These are phyloP conservation scores for Brachionus plicatilis DNA, from an alignment of 1,140 invertebrate species.

Conservation along the genomic window DNA sequence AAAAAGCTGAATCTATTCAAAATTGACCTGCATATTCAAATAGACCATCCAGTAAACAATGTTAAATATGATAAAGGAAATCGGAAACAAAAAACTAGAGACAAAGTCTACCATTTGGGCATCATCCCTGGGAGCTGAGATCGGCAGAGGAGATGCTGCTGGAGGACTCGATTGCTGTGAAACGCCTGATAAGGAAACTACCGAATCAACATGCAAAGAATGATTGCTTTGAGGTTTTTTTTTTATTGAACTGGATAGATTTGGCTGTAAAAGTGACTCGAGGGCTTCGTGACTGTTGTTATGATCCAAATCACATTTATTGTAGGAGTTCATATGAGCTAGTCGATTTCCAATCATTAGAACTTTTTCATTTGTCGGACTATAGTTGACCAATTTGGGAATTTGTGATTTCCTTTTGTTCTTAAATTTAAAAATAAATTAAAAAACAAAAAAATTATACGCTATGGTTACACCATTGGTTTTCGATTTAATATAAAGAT, in stretches of 20 bases:
- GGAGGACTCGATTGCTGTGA: slow-evolving; percentile 1
- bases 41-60: slow-evolving; percentile 41
- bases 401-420: slow-evolving; percentile 1
- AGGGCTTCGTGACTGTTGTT: neutral
- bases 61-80: slow-evolving; percentile 39
- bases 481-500: too few relatives aligned
- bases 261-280: slow-evolving; percentile 12
- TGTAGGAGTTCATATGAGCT: slow-evolving; percentile 31
- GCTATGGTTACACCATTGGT: too few relatives aligned
- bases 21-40: slow-evolving; percentile 39
- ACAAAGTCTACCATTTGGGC: slow-evolving; percentile 40
- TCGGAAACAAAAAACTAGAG: slow-evolving; percentile 34
- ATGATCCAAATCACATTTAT: neutral
- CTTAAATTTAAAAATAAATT: neutral
- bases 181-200: neutral
- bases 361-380: slow-evolving; percentile 7
- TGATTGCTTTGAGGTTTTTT: slow-evolving; percentile 19
- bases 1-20: neutral
- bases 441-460: too few relatives aligned
- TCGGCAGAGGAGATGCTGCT: neutral
- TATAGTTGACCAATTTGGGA: neutral
- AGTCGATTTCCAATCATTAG: slow-evolving; percentile 35
- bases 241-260: slow-evolving; percentile 23
- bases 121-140: neutral
- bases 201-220: slow-evolving; percentile 38